Evolutionary conservation across 1,140 invertebrate species (phyloP), one percentile per base, ranked within the genome.

Genomic region (Metaphire vulgaris): DNA sequence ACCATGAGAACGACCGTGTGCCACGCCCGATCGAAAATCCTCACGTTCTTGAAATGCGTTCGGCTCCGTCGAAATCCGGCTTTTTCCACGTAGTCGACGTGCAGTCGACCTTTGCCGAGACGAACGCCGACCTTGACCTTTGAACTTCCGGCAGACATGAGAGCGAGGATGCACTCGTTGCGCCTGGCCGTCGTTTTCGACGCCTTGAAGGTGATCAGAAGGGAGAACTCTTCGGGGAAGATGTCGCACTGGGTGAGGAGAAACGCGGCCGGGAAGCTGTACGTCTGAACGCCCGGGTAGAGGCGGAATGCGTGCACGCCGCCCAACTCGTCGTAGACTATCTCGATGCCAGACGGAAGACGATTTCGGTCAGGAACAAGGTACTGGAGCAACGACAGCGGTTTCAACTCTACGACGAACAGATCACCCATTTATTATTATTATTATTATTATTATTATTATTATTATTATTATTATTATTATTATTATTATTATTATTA

Each of bases 301-400:
- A 77, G 69, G 21, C 72, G 29, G 72, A 67, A 69, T 16, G 72
- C 72, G 32, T 77, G 76, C 2, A 69, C 32, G 16, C 67, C 28
- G 31, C 67, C 28, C 6, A 15, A 16, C 28, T 74, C 72, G 72
- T 77, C 76, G 72, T 77, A 77, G 33, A 74, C 67, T 21, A 77
- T 41, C n/a, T 77, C 72, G 64, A 77, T 72, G 31, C 76, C 76
- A 69, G 72, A n/a, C 0, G 76, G 76, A 16, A 77, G 30, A 30
- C 67, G 67, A 26, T 26, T 31, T 1, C 32, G n/a, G 26, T 29
- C 32, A 1, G 68, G 68, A 41, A 65, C 41, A 33, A 56, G 30
- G 32, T 72, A 41, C 31, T 29, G 31, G 32, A 76, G 30, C 69
- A 76, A 32, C 29, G 33, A 71, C 56, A 76, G 33, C 69, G 75